Conservation (phyloP, 2,113 vertebrate species). For the Cynopterus brachyotis region DNA sequence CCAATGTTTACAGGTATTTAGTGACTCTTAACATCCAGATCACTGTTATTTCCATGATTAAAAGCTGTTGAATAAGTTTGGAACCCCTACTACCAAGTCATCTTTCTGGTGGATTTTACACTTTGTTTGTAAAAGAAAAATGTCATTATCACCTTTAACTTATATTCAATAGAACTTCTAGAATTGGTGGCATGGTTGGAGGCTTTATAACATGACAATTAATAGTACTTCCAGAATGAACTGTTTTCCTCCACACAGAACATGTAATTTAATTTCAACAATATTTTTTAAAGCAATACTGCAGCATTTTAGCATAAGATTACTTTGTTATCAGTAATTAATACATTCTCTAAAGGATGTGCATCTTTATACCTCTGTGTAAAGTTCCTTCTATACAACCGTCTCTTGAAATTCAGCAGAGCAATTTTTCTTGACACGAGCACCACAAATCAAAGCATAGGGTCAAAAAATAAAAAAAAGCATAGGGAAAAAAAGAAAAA, state of each 20-base stretch:
- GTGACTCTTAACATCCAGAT: background rate
- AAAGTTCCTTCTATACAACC: background rate
- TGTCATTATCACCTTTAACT: background rate
- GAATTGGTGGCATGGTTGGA: background rate
- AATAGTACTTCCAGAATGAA: background rate
- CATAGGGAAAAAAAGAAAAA: fast-evolving
- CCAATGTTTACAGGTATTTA: background rate
- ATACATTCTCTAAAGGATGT: background rate
- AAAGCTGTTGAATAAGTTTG: background rate
- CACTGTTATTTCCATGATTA: background rate
- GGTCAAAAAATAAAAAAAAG: background rate
- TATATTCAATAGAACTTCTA: background rate
- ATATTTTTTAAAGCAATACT: background rate
- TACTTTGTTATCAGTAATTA: constrained; percentile 39
- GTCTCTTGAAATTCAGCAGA: background rate
- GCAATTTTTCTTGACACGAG: background rate
- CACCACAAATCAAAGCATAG: background rate
- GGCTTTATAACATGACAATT: background rate
- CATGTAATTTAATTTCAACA: constrained; percentile 46
- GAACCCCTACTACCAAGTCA: background rate
- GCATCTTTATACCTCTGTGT: background rate
- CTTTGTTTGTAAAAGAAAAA: background rate
- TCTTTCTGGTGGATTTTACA: background rate
- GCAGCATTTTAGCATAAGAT: background rate
- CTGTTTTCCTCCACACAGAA: background rate